A percentile compares a stretch with the other conserved stretches of the same genome.
Conservation (phyloP, 2,113 vertebrate species). For the Oncorhynchus mykiss region DNA sequence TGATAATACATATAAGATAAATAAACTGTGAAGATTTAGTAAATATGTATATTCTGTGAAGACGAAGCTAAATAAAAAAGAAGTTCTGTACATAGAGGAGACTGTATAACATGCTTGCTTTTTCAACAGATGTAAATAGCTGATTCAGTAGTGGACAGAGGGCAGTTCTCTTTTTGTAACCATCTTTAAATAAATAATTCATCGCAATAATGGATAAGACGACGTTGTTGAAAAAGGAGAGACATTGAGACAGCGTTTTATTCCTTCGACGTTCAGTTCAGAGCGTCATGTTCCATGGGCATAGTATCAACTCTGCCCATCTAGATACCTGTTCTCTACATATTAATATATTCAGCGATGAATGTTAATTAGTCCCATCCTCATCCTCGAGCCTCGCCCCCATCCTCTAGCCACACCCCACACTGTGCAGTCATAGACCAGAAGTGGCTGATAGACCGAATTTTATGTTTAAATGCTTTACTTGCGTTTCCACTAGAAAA, state of each 20-base stretch:
- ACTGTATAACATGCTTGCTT: slow-evolving; percentile 96
- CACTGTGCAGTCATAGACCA: slow-evolving; percentile 72
- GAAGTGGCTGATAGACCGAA: slow-evolving; percentile 44
- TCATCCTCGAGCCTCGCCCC: slow-evolving; percentile 55
- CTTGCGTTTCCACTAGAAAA: slow-evolving; percentile 54
- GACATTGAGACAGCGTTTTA: slow-evolving; percentile 52
- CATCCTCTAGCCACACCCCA: slow-evolving; percentile 57
- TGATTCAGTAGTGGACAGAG: slow-evolving; percentile 84
- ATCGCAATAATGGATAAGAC: slow-evolving; percentile 90
- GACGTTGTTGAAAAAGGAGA: slow-evolving; percentile 69
- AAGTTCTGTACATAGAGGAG: slow-evolving; percentile 72
- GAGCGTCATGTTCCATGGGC: slow-evolving; percentile 16
- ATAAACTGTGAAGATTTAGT: slow-evolving; percentile 89
- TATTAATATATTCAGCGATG: slow-evolving; percentile 59
- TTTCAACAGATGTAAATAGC: slow-evolving; percentile 94
- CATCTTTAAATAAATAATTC: slow-evolving; percentile 90
- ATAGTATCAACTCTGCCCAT: slow-evolving; percentile 63
- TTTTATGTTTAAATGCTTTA: slow-evolving; percentile 36
- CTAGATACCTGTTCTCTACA: slow-evolving; percentile 52
- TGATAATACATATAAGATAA: slow-evolving; percentile 73
- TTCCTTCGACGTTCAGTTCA: slow-evolving; percentile 53
- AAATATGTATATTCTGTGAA: slow-evolving; percentile 94
- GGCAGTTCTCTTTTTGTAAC: slow-evolving; percentile 89
- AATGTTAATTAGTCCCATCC: slow-evolving; percentile 64
- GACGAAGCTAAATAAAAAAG: slow-evolving; percentile 79